Evolutionary conservation across 37 sponge, comb jelly and placozoan genomes (phyloP).

Genomic region (Ianthella basta): DNA sequence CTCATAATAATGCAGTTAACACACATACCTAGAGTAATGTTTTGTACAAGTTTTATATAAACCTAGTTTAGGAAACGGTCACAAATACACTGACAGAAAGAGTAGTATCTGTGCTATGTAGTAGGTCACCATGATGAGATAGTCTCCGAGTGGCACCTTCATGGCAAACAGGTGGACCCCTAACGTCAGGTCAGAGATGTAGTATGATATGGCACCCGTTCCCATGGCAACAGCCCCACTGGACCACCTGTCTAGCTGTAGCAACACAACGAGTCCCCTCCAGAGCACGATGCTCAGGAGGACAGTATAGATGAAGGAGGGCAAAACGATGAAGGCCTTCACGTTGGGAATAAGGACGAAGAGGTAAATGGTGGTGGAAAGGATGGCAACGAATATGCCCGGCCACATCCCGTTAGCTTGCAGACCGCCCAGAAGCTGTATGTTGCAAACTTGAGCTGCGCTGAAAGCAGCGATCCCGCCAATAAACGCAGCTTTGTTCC

Average conservation of each 20-base stretch:
- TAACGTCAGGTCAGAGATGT: slow-evolving; percentile 22
- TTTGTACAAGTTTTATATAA: too few species aligned
- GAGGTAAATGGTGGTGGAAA: background rate
- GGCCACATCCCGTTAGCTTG: background rate
- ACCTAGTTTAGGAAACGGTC: too few species aligned
- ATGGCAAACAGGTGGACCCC: background rate
- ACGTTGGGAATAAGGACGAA: background rate
- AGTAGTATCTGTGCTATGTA: slow-evolving; percentile 4
- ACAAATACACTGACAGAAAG: slow-evolving; percentile 1
- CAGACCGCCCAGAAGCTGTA: slow-evolving; percentile 4
- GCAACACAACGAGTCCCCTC: slow-evolving; percentile 2
- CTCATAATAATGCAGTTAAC: too few species aligned
- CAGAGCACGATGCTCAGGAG: slow-evolving; percentile 12
- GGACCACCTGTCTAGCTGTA: background rate
- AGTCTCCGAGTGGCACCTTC: slow-evolving; percentile 1
- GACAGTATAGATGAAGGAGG: background rate
- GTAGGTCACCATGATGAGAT: slow-evolving; percentile 5
- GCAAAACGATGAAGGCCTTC: background rate
- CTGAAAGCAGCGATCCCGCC: background rate
- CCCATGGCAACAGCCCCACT: background rate
- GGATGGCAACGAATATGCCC: background rate
- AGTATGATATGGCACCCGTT: background rate
- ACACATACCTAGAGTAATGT: too few species aligned
- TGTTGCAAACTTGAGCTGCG: slow-evolving; percentile 32
- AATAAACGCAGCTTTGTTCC: background rate